Evolutionary conservation across 2,888 invertebrate species (phyloP), one percentile per base, ranked within the genome.

Genomic region (Neria commutata): DNA sequence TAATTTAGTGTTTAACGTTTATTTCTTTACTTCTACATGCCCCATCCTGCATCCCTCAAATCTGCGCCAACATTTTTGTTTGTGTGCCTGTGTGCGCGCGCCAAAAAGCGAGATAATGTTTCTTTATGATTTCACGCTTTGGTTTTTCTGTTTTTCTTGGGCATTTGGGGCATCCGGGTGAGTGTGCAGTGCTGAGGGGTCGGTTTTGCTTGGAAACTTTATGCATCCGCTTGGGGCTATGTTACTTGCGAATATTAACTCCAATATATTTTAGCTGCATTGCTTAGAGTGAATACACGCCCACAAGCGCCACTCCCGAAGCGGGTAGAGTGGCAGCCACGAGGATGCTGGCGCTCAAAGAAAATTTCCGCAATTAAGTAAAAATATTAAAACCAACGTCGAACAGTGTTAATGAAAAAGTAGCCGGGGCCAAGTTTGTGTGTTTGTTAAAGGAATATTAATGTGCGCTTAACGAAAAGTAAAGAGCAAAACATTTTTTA

Each of bases 71-170:
- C 34, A 23, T 51, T 21, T 11, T 29, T 11, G 29, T 29, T 29
- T 37, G n/a, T n/a, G n/a, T n/a, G n/a, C 17, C 17, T 24, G 14
- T 17, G 25, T 26, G 14, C 14, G 3, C 3, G 23, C 19, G 6
- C 16, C 47, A 40, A 33, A 46, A 54, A 45, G 34, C 54, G 57
- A 62, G 64, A 66, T 63, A 61, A 66, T 66, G 68, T 66, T 61
- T 59, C 67, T 68, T 58, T 67, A 67, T 62, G 45, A 61, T 67
- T 64, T 65, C 63, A 66, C 64, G 65, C 68, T 65, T 61, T 54
- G 63, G 58, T 54, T 17, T 57, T 51, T 37, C 50, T 37, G 48
- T 58, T 54, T 58, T 19, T 29, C 6, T 8, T 37, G 4, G 6
- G 37, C 37, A 14, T 37, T 8, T 4, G 37, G 11, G 37, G 16